Evolutionary conservation across 1,140 invertebrate genomes (phyloP).

Genomic region (Drosophila orosa): DNA sequence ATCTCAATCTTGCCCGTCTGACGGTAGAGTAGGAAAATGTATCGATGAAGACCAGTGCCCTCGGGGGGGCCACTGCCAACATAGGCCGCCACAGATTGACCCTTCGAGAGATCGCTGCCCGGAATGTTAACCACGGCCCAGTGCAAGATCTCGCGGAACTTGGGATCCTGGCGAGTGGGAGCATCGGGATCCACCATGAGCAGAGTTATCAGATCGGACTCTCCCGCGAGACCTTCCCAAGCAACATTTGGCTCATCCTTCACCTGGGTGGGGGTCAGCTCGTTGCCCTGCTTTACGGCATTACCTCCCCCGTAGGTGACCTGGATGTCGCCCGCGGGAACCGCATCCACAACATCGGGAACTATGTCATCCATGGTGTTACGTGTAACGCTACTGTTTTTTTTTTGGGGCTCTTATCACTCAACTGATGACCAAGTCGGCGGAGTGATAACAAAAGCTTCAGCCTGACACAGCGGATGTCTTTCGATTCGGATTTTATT

Average conservation of each 20-base stretch:
- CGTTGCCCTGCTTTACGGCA: constrained; percentile 89
- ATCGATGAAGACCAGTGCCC: constrained; percentile 94
- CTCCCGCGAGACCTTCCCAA: constrained; percentile 86
- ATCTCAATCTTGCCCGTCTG: constrained; percentile 85
- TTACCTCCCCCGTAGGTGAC: constrained; percentile 87
- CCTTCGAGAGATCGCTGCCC: constrained; percentile 88
- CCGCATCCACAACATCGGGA: constrained; percentile 88
- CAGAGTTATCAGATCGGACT: constrained; percentile 88
- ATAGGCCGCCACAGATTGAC: constrained; percentile 91
- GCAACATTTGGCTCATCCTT: constrained; percentile 88
- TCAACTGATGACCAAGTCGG: constrained; percentile 43
- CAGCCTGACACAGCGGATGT: constrained; percentile 27
- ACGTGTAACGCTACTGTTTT: constrained; percentile 29
- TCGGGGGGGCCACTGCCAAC: constrained; percentile 94
- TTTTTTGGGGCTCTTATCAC: constrained; percentile 48
- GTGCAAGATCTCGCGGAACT: constrained; percentile 94
- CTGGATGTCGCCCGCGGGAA: constrained; percentile 83
- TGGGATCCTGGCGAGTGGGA: constrained; percentile 91
- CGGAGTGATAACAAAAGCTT: constrained; percentile 44
- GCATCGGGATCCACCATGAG: constrained; percentile 96
- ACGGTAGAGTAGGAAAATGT: constrained; percentile 94
- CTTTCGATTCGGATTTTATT: constrained; percentile 24
- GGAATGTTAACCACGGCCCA: constrained; percentile 97
- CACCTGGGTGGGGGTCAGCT: constrained; percentile 90
- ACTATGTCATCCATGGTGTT: constrained; percentile 60